phyloP scores from a whole-genome alignment of 2,113 vertebrate species.

The Centropus unirufus region DNA sequence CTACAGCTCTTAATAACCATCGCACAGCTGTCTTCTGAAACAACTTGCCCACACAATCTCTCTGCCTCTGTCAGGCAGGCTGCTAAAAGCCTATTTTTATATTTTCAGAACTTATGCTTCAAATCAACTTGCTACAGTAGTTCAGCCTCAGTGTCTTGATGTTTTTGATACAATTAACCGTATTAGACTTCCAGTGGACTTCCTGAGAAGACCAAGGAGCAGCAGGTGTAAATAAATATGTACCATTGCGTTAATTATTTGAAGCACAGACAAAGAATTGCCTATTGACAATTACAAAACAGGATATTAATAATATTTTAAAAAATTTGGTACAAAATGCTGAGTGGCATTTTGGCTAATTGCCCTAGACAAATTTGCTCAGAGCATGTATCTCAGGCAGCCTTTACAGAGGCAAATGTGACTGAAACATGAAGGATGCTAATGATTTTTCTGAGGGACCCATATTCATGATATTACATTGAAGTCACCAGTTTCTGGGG shows the following conservation, averaged over 20 bases:
- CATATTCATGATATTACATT: accelerated
- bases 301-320: not conserved
- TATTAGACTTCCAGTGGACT: not conserved
- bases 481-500: not conserved
- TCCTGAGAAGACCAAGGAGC: not conserved
- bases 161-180: not conserved
- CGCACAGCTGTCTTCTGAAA: slow-evolving; percentile 39
- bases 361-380: not conserved
- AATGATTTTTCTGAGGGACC: not conserved
- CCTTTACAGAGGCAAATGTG: not conserved
- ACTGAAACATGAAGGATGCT: not conserved
- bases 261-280: accelerated
- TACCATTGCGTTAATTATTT: not conserved
- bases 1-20: slow-evolving; percentile 56
- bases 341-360: not conserved
- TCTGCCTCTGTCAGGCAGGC: slow-evolving; percentile 56
- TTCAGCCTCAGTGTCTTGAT: slow-evolving; percentile 1
- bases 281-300: not conserved
- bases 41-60: slow-evolving; percentile 53
- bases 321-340: not conserved
- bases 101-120: slow-evolving; percentile 52
- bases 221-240: not conserved
- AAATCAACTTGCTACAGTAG: slow-evolving; percentile 16
- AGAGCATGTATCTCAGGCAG: not conserved
- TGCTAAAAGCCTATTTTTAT: slow-evolving; percentile 60